Base-by-base conservation (phyloP, 2,113 vertebrate genomes). In the Hiodon tergisus region DNA sequence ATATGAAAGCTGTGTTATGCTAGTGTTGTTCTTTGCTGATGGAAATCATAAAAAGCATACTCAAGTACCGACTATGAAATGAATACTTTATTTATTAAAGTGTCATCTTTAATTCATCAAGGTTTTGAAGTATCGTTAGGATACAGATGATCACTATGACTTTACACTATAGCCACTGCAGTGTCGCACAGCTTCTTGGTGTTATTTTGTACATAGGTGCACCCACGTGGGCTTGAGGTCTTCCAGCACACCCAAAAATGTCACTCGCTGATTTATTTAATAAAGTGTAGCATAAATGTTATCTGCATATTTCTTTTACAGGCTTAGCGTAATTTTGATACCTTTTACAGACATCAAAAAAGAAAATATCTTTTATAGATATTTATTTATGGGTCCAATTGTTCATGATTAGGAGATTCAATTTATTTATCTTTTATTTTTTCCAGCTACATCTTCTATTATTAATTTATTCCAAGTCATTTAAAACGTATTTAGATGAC, bases 91-190 rank as follows among this genome's bases (percentile, higher is more conserved):
- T 66, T 66, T 66, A 48, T 7, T 8, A 48, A 66, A 66, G 31
- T 11, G 48, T 58, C 50, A 67, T 55, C 65, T 75, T 52, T 63
- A 67, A 74, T 52, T 58, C 65, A 67, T n/a, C 47, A 69, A 53
- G 16, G 5, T 54, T 54, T 54, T 17, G n/a, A 69, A 7, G 5
- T 69, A 87, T 80, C 83, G 83, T 84, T 82, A 69, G 78, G 81
- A 83, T 81, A 77, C 72, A 74, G 63, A 75, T 74, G 57, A 31
- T 9, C 68, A 81, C 61, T 84, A 82, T 82, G 72, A 81, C 84
- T 85, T 87, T 85, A 86, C 86, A 89, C 87, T 87, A 80, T 82
- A 83, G 31, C 31, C 31, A 31, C 81, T 5, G 81, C 83, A 84
- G 87, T 87, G 85, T 87, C 81, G 83, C 81, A 78, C 76, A 76